Evolutionary conservation across 2,113 vertebrate species (phyloP).

Genomic region (Xyrauchen texanus): DNA sequence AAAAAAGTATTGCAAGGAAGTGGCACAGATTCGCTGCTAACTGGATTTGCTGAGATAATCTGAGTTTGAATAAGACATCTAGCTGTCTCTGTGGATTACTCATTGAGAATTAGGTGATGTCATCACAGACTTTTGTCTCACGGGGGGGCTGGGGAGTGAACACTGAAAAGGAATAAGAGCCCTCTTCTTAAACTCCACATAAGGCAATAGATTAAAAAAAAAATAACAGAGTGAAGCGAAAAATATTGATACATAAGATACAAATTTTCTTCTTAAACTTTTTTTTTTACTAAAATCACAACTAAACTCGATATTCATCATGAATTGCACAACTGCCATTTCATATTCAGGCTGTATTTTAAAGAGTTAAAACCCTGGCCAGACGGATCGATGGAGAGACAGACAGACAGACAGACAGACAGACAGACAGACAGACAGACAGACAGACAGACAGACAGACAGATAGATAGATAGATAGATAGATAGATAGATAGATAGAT

Average conservation of each 20-base stretch:
- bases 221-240: conserved; percentile 8
- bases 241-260: neutral
- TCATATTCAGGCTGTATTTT: too few relatives aligned
- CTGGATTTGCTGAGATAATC: conserved; percentile 64
- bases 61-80: conserved; percentile 68
- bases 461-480: too few relatives aligned
- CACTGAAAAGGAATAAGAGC: conserved; percentile 43
- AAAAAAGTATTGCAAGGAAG: conserved; percentile 28
- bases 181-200: neutral
- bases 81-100: conserved; percentile 63
- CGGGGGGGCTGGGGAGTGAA: conserved; percentile 7
- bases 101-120: conserved; percentile 69
- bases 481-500: too few relatives aligned
- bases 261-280: neutral
- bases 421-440: too few relatives aligned
- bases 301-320: too few relatives aligned
- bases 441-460: too few relatives aligned
- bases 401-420: too few relatives aligned
- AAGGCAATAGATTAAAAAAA: too few relatives aligned
- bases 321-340: too few relatives aligned
- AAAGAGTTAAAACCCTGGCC: too few relatives aligned
- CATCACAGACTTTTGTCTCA: conserved; percentile 62
- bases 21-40: conserved; percentile 48
- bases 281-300: too few relatives aligned
- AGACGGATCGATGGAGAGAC: too few relatives aligned